Evolutionary conservation across 2,888 invertebrate genomes (phyloP), one percentile per base, ranked within the genome.

Genomic region (Sisyra nigra): DNA sequence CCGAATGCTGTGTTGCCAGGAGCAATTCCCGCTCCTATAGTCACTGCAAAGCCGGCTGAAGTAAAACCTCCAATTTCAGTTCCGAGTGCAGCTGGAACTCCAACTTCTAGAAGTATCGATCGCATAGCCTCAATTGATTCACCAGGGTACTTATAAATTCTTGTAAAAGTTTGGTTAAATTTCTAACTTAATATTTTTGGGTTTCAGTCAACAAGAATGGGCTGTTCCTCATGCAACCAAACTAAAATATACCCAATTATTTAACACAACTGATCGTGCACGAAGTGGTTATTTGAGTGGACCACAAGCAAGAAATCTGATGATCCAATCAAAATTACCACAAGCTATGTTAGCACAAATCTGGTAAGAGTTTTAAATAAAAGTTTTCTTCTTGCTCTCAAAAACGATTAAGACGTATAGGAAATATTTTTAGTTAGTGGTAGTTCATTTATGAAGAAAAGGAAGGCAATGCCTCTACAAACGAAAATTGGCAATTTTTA

Each of bases 241-340:
- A 61, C 67, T 87, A 46, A 93, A 92, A 59, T 94, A 89, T 60
- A 93, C 92, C 1, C 94, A 94, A 61, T 69, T 92, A 38, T 96
- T 94, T 65, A 94, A 96, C 67, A 82, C 82, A 2, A 82, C 87
- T 40, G 96, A 96, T 66, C 74, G 88, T 48, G 71, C 80, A 13
- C 80, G 91, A 56, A 74, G 76, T n/a, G 94, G 94, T 0, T 84
- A 72, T 53, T 71, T 96, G 42, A 86, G 87, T 3, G 94, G 94
- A 0, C 81, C 81, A 1, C 94, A 94, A 63, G 96, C 97, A 0
- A 72, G 96, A 46, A 80, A 86, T 49, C 81, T 97, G 46, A 81
- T 98, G 70, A 75, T 97, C 37, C 91, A 93, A 61, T 87, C 93
- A 8, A 83, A 92, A 47, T 69, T 98, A 47, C 86, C 93, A 3